Base-by-base conservation (phyloP, 2,113 vertebrate species). In the Melanocharis versteri region DNA sequence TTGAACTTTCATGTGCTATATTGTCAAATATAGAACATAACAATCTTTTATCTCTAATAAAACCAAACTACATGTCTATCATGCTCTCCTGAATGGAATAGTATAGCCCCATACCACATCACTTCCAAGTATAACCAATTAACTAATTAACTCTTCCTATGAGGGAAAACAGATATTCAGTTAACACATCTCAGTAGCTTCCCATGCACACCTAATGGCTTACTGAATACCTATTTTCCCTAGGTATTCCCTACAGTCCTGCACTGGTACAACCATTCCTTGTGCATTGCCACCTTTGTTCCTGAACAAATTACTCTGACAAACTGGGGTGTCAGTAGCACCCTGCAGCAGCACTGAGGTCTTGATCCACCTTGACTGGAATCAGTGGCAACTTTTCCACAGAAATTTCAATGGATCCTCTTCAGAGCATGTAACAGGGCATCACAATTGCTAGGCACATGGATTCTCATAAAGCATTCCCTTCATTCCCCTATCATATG, bases 91-190 rank as follows among this genome's bases (percentile, higher is more conserved):
- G 15, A 15, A 40, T 61, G 16, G 22, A 75, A 69, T 4, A 56
- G 8, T 20, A n/a, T 17, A 72, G 23, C 5, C 23, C 8, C 56
- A 56, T 11, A 11, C 1, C 3, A 18, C 6, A 33, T 9, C 1
- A 10, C 9, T 7, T 10, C 9, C 13, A 26, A 27, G 15, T 19
- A 57, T 9, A 62, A 56, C 5, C 27, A 78, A 66, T 39, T 53
- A 69, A n/a, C 28, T 69, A 53, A 81, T 42, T 68, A 70, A 30
- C 22, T 80, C 35, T 40, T 86, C 24, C 16, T 39, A 1, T 44
- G 40, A 83, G 30, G 14, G 15, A 88, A 88, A 91, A 53, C 7
- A 91, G 24, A 64, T 56, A 51, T 51, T 62, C 10, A 69, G 11
- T 19, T 80, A 54, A 70, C 9, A 28, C 4, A 15, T n/a, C 21